Percentiles rank a stretch among this genome's conserved stretches.
These are phyloP conservation scores for Acestrorhynchus altus DNA, from an alignment of 2,797 vertebrate genomes.

Conservation along the genomic window DNA sequence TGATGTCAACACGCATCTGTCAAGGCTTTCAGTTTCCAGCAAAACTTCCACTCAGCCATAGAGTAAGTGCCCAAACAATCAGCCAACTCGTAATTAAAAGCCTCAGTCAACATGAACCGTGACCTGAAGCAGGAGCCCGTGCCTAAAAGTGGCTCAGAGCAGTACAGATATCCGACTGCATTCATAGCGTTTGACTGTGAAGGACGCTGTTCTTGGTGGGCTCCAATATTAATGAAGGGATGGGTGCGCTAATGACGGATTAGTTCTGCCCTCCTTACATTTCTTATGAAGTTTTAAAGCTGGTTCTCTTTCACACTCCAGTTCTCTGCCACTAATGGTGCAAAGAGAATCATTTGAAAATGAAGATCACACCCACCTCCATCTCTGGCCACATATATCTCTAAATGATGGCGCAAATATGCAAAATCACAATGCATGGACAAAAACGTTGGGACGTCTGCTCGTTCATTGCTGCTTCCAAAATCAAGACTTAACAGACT, in stretches of 20 bases:
- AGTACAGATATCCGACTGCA: conserved; percentile 18
- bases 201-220: conserved; percentile 1
- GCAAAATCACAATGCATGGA: too few relatives aligned
- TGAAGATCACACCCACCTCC: neutral
- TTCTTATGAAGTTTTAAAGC: conserved; percentile 19
- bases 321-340: neutral
- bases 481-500: too few relatives aligned
- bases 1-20: conserved; percentile 55
- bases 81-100: conserved; percentile 46
- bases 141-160: neutral
- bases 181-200: neutral
- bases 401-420: neutral
- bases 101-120: conserved; percentile 35
- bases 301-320: neutral
- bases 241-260: conserved; percentile 11
- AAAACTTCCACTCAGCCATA: conserved; percentile 53
- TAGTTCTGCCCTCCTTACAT: conserved; percentile 18
- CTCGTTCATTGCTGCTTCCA: too few relatives aligned
- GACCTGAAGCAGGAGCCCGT: neutral
- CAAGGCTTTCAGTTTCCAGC: conserved; percentile 39
- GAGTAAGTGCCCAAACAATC: conserved; percentile 48
- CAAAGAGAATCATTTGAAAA: neutral
- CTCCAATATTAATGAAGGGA: conserved; percentile 21
- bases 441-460: too few relatives aligned
- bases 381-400: neutral